These are phyloP conservation scores for Graphium colonna DNA, from an alignment of 2,888 invertebrate genomes.

Conservation along the genomic window DNA sequence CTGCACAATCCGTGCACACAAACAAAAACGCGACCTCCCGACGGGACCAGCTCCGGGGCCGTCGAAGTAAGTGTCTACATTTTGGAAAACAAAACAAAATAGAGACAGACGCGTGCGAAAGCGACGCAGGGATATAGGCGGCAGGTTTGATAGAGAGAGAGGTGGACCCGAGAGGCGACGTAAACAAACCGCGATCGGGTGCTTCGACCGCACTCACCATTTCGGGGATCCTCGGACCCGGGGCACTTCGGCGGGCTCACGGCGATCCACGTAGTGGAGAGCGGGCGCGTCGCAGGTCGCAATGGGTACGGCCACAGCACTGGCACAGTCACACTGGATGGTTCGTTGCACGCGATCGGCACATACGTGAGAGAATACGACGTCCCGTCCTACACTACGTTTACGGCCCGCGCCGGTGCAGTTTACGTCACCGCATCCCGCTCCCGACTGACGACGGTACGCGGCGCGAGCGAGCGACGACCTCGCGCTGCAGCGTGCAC, in stretches of 20 bases:
- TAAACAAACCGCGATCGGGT: constrained; percentile 75
- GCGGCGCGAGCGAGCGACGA: constrained; percentile 71
- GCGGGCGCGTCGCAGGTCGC: constrained; percentile 67
- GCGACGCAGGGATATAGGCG: constrained; percentile 71
- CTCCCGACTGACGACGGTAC: constrained; percentile 72
- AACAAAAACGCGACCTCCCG: constrained; percentile 69
- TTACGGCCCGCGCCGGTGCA: constrained; percentile 76
- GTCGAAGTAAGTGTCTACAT: constrained; percentile 74
- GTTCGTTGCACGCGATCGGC: constrained; percentile 58
- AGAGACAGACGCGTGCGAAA: constrained; percentile 72
- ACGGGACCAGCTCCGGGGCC: constrained; percentile 59
- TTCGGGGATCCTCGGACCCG: constrained; percentile 66
- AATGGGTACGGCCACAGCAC: constrained; percentile 50
- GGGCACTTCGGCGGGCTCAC: constrained; percentile 48
- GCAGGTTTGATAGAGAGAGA: constrained; percentile 70
- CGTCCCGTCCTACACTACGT: constrained; percentile 78
- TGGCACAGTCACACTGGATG: constrained; percentile 60
- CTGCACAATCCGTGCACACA: constrained; percentile 58
- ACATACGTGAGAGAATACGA: constrained; percentile 64
- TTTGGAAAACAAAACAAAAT: constrained; percentile 78
- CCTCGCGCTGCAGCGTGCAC: constrained; percentile 77
- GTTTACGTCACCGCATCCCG: constrained; percentile 80
- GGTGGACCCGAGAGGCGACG: constrained; percentile 68
- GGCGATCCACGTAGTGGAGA: constrained; percentile 70
- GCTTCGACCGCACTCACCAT: constrained; percentile 79